Evolutionary conservation across 1,140 invertebrate species (phyloP).

Genomic region (Holotrichia oblita): DNA sequence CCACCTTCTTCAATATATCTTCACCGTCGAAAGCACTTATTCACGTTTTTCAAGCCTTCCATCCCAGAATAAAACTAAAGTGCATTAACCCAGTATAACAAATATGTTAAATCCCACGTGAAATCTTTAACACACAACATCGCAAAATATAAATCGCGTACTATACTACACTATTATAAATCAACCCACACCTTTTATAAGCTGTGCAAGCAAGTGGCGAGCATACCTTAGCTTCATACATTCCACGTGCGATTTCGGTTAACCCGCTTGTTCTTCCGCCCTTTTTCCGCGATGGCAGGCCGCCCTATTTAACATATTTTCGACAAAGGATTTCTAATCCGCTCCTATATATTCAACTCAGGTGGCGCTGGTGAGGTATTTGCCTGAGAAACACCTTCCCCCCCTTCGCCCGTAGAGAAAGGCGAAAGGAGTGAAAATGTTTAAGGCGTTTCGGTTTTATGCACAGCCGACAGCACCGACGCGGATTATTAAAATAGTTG

Average conservation of each 20-base stretch:
- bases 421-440: not conserved
- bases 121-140: too few relatives aligned
- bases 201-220: not conserved
- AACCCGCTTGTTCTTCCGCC: not conserved
- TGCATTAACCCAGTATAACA: too few relatives aligned
- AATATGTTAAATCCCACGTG: too few relatives aligned
- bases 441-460: not conserved
- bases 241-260: conserved; percentile 19
- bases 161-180: not conserved
- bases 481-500: conserved; percentile 31
- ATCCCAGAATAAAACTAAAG: too few relatives aligned
- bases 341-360: conserved; percentile 18
- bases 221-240: not conserved
- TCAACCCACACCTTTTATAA: not conserved
- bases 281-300: too few relatives aligned
- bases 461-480: not conserved
- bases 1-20: too few relatives aligned
- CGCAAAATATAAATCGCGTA: too few relatives aligned
- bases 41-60: too few relatives aligned
- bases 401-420: not conserved
- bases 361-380: not conserved
- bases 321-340: conserved; percentile 35
- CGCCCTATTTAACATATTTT: conserved; percentile 23
- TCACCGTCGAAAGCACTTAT: too few relatives aligned
- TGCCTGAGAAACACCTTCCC: not conserved